phyloP scores from a whole-genome alignment of 2,797 vertebrate species.

The Cirrhinus molitorella region DNA sequence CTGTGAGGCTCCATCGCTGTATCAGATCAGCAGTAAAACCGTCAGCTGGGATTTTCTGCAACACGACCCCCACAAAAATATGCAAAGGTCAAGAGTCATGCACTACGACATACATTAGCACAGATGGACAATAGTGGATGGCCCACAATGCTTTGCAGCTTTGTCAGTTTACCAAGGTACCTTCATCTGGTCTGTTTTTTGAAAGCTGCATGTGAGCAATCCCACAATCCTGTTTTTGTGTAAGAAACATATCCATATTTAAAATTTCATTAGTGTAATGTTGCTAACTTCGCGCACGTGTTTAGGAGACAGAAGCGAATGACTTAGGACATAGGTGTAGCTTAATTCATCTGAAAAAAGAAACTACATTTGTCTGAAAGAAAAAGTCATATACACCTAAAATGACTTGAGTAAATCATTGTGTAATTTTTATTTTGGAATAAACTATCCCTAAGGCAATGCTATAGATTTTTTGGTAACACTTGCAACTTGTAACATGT shows the following conservation, averaged over 20 bases:
- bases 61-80: constrained; percentile 29
- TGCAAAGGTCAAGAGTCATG: constrained; percentile 15
- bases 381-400: too few species aligned
- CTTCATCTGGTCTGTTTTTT: not conserved
- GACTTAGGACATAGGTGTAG: too few species aligned
- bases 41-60: constrained; percentile 14
- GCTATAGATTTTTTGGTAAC: not conserved
- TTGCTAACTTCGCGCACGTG: too few species aligned
- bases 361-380: too few species aligned
- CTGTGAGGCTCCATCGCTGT: not conserved
- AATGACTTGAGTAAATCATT: too few species aligned
- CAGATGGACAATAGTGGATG: constrained; percentile 1
- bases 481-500: not conserved
- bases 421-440: too few species aligned
- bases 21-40: constrained; percentile 31
- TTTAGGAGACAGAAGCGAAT: too few species aligned
- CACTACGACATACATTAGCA: constrained; percentile 15
- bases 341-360: too few species aligned
- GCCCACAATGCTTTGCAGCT: constrained; percentile 25
- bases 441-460: not conserved
- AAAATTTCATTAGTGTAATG: too few species aligned
- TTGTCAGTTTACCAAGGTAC: not conserved
- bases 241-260: too few species aligned
- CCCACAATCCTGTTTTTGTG: not conserved
- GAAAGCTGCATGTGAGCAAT: not conserved